These are phyloP conservation scores for Drosophila multiciliata DNA, from an alignment of 2,888 invertebrate genomes.

Conservation along the genomic window DNA sequence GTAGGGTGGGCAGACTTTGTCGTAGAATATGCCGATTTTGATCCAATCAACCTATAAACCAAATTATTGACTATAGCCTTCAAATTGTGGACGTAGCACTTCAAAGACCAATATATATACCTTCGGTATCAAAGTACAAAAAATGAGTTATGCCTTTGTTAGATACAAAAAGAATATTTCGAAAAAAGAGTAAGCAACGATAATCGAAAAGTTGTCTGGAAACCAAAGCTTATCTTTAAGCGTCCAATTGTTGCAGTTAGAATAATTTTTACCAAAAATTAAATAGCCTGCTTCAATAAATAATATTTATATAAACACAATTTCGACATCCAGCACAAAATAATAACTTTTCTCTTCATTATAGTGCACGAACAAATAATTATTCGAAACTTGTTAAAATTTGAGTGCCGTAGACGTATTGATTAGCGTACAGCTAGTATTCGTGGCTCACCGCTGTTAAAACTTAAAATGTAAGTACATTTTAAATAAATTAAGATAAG, in stretches of 20 bases:
- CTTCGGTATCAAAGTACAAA: no score
- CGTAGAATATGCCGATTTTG: no score
- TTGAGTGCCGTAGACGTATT: neutral
- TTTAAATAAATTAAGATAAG: constrained; percentile 5
- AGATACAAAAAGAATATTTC: neutral
- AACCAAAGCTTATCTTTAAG: neutral
- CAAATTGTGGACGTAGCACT: no score
- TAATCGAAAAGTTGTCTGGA: neutral
- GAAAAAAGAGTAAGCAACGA: neutral
- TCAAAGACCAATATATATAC: no score
- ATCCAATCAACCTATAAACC: no score
- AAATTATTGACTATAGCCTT: no score
- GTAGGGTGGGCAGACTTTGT: no score
- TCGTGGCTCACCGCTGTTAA: neutral
- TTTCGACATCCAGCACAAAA: neutral
- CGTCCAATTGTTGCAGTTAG: neutral
- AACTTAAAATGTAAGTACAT: neutral
- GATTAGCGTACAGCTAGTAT: neutral
- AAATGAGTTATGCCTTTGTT: neutral
- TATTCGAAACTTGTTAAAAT: neutral
- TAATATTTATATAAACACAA: neutral
- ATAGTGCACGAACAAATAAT: neutral
- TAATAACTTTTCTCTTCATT: neutral
- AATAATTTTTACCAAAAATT: neutral
- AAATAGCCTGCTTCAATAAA: neutral